These are phyloP conservation scores for Microctenopoma lineatum DNA, from an alignment of 2,797 vertebrate genomes.

Conservation along the genomic window DNA sequence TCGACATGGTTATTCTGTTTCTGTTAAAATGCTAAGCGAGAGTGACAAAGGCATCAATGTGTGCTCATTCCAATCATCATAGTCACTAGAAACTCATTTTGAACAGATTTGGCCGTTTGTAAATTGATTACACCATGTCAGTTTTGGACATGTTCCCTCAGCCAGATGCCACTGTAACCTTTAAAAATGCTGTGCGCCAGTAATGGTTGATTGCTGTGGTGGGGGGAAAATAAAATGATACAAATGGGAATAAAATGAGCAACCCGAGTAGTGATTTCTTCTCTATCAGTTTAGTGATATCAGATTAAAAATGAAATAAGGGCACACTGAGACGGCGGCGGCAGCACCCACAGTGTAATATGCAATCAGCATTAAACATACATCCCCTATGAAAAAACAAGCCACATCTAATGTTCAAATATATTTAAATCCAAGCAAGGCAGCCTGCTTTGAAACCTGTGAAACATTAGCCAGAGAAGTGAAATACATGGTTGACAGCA, in stretches of 20 bases:
- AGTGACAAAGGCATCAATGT: conserved; percentile 63
- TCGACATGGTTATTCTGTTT: conserved; percentile 37
- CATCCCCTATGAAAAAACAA: neutral
- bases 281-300: conserved; percentile 9
- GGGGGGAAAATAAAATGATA: conserved; percentile 38
- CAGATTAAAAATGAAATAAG: conserved; percentile 38
- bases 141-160: conserved; percentile 33
- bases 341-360: neutral
- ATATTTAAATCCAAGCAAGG: neutral
- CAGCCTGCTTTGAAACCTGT: neutral
- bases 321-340: neutral
- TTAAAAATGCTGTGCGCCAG: conserved; percentile 39
- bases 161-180: conserved; percentile 53
- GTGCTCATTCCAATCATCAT: conserved; percentile 51
- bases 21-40: conserved; percentile 46
- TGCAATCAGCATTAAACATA: conserved; percentile 14
- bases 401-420: neutral
- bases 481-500: neutral
- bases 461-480: neutral
- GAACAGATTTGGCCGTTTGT: conserved; percentile 56
- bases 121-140: conserved; percentile 56
- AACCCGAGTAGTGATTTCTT: conserved; percentile 33
- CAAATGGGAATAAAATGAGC: conserved; percentile 37
- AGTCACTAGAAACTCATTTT: conserved; percentile 60
- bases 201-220: conserved; percentile 36